phyloP scores from a whole-genome alignment of 2,888 invertebrate species.

The Amaurobius ferox region DNA sequence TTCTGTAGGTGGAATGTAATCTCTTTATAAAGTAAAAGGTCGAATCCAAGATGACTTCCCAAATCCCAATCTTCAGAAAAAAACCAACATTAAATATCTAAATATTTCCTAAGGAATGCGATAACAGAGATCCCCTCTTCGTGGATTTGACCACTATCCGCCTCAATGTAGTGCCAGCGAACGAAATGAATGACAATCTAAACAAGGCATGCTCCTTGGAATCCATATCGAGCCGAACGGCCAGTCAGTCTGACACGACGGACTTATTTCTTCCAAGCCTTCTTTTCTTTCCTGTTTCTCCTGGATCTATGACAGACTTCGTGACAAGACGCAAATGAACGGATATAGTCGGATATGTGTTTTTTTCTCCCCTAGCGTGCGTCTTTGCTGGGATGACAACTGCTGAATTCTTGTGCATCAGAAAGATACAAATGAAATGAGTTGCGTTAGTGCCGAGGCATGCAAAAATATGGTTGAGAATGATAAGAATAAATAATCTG shows the following conservation, averaged over 20 bases:
- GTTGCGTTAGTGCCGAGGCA: not conserved
- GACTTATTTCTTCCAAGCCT: no score
- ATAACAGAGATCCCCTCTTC: not conserved
- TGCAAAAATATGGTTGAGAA: no score
- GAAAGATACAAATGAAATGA: not conserved
- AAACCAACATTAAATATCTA: not conserved
- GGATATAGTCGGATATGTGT: not conserved
- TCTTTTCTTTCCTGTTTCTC: no score
- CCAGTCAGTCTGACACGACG: not conserved
- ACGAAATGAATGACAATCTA: constrained; percentile 27
- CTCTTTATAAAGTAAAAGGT: no score
- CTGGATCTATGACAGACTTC: constrained; percentile 2
- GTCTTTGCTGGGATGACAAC: not conserved
- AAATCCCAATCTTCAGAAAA: not conserved
- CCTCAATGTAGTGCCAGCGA: constrained; percentile 3
- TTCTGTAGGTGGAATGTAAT: no score
- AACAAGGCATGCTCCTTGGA: constrained; percentile 20
- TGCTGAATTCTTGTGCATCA: not conserved
- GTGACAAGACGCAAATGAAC: constrained; percentile 3
- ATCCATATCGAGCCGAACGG: not conserved
- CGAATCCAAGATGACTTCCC: no score
- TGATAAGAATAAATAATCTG: no score
- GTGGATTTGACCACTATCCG: not conserved
- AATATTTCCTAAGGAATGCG: not conserved
- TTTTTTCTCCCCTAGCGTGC: not conserved